Evolutionary conservation across 2,113 vertebrate genomes (phyloP), one percentile per base, ranked within the genome.

Genomic region (Lepisosteus oculatus): DNA sequence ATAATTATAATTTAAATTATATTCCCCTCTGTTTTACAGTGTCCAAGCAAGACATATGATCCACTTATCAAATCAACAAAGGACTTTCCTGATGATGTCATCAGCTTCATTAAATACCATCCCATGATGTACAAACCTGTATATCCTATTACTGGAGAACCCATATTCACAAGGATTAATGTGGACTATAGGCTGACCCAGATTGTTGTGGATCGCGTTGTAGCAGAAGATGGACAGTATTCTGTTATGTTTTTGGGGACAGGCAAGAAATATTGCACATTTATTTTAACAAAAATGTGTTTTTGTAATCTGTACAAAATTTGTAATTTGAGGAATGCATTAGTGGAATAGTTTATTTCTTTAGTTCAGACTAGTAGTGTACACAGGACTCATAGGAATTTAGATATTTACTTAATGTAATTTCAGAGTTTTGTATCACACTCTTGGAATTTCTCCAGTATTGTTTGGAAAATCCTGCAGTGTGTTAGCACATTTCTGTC

Each of bases 201-300:
- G 83, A 92, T 99, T 0, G 95, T 95, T 54, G 97, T 99, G 82
- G 97, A 99, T 79, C 95, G 93, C 0, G 97, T 98, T 2, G 70
- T 90, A 41, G 96, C 97, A 14, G 96, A 99, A 78, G 97, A 99
- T 0, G 97, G 97, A 3, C 97, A 95, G 0, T 99, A 99, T 8
- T 95, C 97, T 6, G 96, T 99, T 57, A 95, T 99, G 90, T 99
- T 99, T 78, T 87, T 99, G 4, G 97, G 96, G 67, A 99, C 97
- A 92, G 96, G 97, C 99, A 82, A 74, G 79, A 43, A 7, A 0
- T 43, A 13, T 51, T 51, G 5, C 2, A 51, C 9, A 51, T 51
- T 51, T 5, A 51, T 5, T 51, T 5, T 51, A 5, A 51, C 47
- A 51, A 51, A 5, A 51, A 51, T 2, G 1, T 29, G 29, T 29